Evolutionary conservation across 2,888 invertebrate species (phyloP), one percentile per base, ranked within the genome.

Genomic region (Cephus sareptanus): DNA sequence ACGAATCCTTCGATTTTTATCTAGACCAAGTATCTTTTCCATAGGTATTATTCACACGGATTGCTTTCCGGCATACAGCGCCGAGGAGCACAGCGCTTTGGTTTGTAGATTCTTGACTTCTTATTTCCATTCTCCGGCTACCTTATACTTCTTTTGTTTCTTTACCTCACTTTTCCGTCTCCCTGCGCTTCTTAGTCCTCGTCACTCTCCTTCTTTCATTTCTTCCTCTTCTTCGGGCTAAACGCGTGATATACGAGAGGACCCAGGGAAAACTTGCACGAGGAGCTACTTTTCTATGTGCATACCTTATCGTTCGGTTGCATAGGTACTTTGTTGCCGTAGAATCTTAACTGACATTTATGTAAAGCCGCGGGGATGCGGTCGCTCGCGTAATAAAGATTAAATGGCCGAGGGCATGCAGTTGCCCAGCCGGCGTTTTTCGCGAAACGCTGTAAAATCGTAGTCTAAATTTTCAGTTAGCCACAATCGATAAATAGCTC

Each of bases 261-360:
- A 73, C 76, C 71, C 34, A 35, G 76, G 80, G 76, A 71, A 84
- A 82, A 83, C 77, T 83, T 83, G 79, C 79, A 23, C 37, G 76
- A 71, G 80, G 75, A 37, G 74, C 79, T 78, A 79, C 80, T 84
- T 83, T 81, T 81, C 81, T 81, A 82, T 78, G 83, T 74, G 81
- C 83, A 82, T 82, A 81, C 79, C 79, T 83, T 83, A 84, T 82
- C 82, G 81, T 77, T 71, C 74, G 76, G 73, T 34, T 69, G 79
- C 79, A 77, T 37, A 77, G 74, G 75, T 80, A 79, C 79, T 78
- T 77, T 69, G 76, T 74, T 40, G 73, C 78, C 69, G 75, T 77
- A 74, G 79, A 81, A 83, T 85, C 83, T 84, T 82, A 79, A 83
- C 81, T 82, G 82, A 84, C 83, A 77, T 82, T 83, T 82, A 83